A percentile compares a stretch with the other conserved stretches of the same genome.
phyloP scores from a whole-genome alignment of 1,140 invertebrate genomes.

The Galleria mellonella region DNA sequence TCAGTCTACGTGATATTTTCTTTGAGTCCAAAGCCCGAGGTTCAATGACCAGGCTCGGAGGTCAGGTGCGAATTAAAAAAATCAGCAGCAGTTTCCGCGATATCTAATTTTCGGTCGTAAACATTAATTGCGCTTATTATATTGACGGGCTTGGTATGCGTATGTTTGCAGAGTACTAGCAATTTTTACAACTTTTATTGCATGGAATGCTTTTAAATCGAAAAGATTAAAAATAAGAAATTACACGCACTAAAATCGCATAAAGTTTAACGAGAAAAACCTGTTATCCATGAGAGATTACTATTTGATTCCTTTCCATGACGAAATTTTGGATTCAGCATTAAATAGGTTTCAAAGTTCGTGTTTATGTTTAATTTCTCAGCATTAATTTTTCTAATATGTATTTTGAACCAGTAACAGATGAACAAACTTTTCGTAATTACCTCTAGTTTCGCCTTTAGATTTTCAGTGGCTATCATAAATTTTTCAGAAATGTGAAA shows the following conservation, averaged over 20 bases:
- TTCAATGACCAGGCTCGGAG: slow-evolving; percentile 45
- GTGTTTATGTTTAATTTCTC: too few species aligned
- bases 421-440: too few species aligned
- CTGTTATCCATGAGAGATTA: slow-evolving; percentile 2
- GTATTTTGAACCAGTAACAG: too few species aligned
- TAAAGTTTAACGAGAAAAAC: slow-evolving; percentile 1
- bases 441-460: too few species aligned
- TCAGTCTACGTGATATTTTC: slow-evolving; percentile 39
- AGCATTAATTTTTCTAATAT: too few species aligned
- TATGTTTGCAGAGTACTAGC: too few species aligned
- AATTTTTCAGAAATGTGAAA: too few species aligned
- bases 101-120: slow-evolving; percentile 50
- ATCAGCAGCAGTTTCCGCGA: slow-evolving; percentile 32
- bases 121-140: slow-evolving; percentile 42
- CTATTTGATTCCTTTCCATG: background rate
- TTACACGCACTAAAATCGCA: background rate
- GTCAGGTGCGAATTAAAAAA: slow-evolving; percentile 46
- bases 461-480: too few species aligned
- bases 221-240: background rate
- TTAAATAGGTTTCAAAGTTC: too few species aligned
- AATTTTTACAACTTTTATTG: background rate
- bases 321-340: background rate
- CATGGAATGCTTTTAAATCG: background rate
- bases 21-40: slow-evolving; percentile 22
- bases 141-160: slow-evolving; percentile 3